Evolutionary conservation across 2,113 vertebrate species (phyloP).

Genomic region (Atractosteus spatula): DNA sequence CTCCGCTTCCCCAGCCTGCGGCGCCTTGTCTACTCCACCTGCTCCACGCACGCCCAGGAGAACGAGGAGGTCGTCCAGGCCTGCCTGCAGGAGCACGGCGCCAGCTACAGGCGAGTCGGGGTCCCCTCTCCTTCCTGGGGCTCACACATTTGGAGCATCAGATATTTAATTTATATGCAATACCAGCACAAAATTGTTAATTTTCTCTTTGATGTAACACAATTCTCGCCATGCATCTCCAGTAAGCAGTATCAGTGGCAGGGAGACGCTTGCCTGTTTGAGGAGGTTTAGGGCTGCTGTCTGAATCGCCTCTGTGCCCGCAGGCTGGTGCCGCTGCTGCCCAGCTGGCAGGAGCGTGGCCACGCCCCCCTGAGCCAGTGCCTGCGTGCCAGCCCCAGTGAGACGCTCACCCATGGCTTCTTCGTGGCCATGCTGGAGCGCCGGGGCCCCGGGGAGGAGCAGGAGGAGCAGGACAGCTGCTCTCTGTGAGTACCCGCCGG

Average conservation of each 20-base stretch:
- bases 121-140: no score
- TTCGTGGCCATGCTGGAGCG: slow-evolving; percentile 85
- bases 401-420: slow-evolving; percentile 84
- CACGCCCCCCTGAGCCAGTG: slow-evolving; percentile 69
- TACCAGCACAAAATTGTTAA: no score
- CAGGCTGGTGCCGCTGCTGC: slow-evolving; percentile 73
- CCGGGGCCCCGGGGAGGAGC: slow-evolving; percentile 7
- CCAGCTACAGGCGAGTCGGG: slow-evolving; percentile 69
- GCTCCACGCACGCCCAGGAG: slow-evolving; percentile 84
- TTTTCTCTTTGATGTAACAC: no score
- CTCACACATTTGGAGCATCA: neutral
- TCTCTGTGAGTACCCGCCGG: neutral
- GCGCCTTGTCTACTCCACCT: slow-evolving; percentile 89
- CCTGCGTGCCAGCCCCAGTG: slow-evolving; percentile 74
- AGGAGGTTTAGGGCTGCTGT: neutral
- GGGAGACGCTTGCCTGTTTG: neutral
- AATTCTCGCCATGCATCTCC: no score
- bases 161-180: neutral
- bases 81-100: slow-evolving; percentile 63
- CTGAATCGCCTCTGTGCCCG: rapidly evolving
- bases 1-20: slow-evolving; percentile 77
- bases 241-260: neutral
- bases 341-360: slow-evolving; percentile 83
- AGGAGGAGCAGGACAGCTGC: neutral
- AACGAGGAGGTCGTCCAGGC: slow-evolving; percentile 81